Conservation (phyloP, 1,140 invertebrate genomes). For the Hesperophylax magnus region DNA sequence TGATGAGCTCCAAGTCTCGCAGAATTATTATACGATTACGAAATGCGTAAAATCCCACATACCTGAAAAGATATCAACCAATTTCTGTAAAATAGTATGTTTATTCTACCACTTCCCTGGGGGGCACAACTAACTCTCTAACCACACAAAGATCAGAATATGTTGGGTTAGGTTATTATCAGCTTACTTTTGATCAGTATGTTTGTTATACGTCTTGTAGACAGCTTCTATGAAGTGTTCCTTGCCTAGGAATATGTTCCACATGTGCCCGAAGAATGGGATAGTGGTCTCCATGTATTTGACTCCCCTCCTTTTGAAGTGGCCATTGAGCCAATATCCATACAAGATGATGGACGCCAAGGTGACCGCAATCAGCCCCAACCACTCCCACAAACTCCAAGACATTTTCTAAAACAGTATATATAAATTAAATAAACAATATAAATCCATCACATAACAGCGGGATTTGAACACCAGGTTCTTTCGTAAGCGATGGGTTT, state of each 20-base stretch:
- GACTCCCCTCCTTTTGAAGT: conserved; percentile 51
- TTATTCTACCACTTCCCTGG: no score
- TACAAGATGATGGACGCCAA: conserved; percentile 39
- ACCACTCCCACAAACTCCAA: conserved; percentile 37
- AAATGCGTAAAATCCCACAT: conserved; percentile 69
- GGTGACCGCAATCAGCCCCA: conserved; percentile 18
- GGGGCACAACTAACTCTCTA: no score
- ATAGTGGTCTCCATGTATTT: conserved; percentile 41
- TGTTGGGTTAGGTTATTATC: neutral
- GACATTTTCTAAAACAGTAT: conserved; percentile 18
- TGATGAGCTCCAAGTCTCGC: conserved; percentile 72
- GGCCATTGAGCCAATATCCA: conserved; percentile 52
- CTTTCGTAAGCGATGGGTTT: no score
- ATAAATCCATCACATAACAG: no score
- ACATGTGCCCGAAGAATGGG: conserved; percentile 56
- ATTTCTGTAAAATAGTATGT: no score
- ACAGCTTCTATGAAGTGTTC: conserved; percentile 54
- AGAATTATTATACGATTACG: conserved; percentile 67
- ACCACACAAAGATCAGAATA: no score
- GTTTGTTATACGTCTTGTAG: conserved; percentile 48
- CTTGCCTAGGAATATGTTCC: conserved; percentile 52
- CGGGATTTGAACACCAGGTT: no score
- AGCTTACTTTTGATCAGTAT: conserved; percentile 49
- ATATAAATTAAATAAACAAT: neutral
- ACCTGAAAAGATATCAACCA: conserved; percentile 59